These are phyloP conservation scores for Cheirogaleus major DNA, from an alignment of 2,797 vertebrate genomes.

Conservation along the genomic window DNA sequence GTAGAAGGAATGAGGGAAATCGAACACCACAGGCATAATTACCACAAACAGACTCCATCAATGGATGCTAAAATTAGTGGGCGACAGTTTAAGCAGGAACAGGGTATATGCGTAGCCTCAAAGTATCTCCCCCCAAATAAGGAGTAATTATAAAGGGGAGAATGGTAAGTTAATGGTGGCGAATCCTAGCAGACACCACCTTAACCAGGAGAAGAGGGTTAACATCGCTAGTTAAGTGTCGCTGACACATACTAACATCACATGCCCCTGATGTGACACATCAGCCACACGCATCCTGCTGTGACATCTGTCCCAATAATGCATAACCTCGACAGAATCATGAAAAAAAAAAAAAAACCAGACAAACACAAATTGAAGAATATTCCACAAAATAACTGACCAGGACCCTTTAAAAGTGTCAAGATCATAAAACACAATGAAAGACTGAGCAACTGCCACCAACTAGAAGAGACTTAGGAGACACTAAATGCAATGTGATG, in stretches of 20 bases:
- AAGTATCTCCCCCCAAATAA: neutral
- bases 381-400: neutral
- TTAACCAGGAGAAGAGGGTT: neutral
- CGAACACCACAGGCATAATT: neutral
- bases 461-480: neutral
- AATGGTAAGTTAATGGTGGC: neutral
- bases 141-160: neutral
- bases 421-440: neutral
- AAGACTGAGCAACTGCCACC: neutral
- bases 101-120: neutral
- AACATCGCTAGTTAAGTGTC: fast-evolving
- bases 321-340: neutral
- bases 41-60: neutral
- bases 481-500: neutral
- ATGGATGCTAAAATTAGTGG: neutral
- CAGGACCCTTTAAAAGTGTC: neutral
- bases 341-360: neutral
- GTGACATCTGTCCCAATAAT: neutral
- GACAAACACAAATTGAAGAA: neutral
- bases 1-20: neutral
- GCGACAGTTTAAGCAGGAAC: neutral
- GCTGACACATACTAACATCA: neutral
- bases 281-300: neutral
- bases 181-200: neutral
- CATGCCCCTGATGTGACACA: fast-evolving